Base-by-base conservation (phyloP, 2,888 invertebrate species). In the Ormyrus pomaceus region DNA sequence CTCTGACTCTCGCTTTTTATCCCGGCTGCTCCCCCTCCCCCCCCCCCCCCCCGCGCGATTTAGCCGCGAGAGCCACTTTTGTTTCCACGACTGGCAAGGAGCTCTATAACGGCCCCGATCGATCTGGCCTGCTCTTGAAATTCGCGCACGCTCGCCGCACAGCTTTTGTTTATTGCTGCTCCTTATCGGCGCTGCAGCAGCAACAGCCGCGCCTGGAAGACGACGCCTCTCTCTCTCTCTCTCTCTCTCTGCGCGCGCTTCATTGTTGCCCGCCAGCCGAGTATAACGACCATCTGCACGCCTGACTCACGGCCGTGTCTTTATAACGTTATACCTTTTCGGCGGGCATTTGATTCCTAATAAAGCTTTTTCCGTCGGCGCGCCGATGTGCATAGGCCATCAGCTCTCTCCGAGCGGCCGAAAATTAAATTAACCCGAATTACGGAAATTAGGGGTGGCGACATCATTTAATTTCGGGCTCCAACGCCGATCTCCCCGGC, bases 341-440 rank as follows among this genome's bases (percentile, higher is more conserved):
- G 46, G 46, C 58, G 19, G 6, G 8, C 34, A 34, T 34, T 34
- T 4, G 34, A 34, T 34, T 34, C 4, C 34, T 4, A 4, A 4
- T 4, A 34, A 34, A 34, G 34, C 34, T 34, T 4, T 34, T 4
- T 34, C 34, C 73, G 45, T 73, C 65, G 45, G 64, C 19, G 0
- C n/a, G 6, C 13, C 65, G 58, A 50, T 11, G 8, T 51, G 50
- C 55, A 72, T 6, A 46, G 56, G 62, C 48, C 53, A 53, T 53
- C 10, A 34, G 48, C 45, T 62, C 19, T 56, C 50, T 19, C 48
- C 62, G 6, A 45, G 51, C 75, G 82, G 62, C n/a, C 61, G 73
- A 70, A 86, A 87, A 88, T 87, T 81, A 83, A 84, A 86, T 88
- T 86, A 86, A 82, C 77, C 84, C 83, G 85, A 87, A 87, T 86